Base-by-base conservation (phyloP, 1,140 invertebrate genomes). In the Aplysia californica region DNA sequence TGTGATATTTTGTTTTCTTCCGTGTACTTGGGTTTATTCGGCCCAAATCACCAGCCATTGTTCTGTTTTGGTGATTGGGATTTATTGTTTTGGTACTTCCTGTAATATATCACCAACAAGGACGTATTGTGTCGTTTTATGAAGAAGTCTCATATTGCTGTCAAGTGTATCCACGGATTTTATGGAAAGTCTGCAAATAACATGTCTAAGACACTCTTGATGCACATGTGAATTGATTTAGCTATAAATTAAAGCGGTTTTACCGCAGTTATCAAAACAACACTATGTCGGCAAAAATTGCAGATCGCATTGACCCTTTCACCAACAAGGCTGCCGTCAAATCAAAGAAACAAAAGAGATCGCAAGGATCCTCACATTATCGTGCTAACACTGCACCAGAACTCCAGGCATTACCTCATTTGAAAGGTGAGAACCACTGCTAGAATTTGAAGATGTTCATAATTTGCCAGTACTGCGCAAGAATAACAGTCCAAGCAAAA, bases 361-460 rank as follows among this genome's bases (percentile, higher is more conserved):
- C 87, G 80, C 88, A 89, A 80, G 89, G 89, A 73, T 90, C 88
- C 70, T 90, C 89, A 75, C 89, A 89, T 84, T 90, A 90, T 83
- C 82, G 88, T 78, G 87, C 87, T 78, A 89, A 89, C 84, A 87
- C 87, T 86, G 86, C 87, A 55, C 86, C 87, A 61, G 89, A 90
- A 84, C 79, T 90, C 55, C 85, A 86, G 69, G 86, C 88, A 64
- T 85, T 90, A 79, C 87, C 88, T 78, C 86, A 87, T 80, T 82
- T 90, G 44, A 90, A 89, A 89, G 88, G 88, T 90, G 83, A 80
- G 83, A n/a, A n/a, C n/a, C n/a, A n/a, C n/a, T n/a, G n/a, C n/a
- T 69, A 23, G 66, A 35, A 33, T 36, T 41, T 38, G 35, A 58
- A 36, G 26, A 23, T 76, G 50, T 23, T 64, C 39, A 50, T 31